Evolutionary conservation across 2,888 invertebrate species (phyloP), one percentile per base, ranked within the genome.

Genomic region (Mesochorus sp.): DNA sequence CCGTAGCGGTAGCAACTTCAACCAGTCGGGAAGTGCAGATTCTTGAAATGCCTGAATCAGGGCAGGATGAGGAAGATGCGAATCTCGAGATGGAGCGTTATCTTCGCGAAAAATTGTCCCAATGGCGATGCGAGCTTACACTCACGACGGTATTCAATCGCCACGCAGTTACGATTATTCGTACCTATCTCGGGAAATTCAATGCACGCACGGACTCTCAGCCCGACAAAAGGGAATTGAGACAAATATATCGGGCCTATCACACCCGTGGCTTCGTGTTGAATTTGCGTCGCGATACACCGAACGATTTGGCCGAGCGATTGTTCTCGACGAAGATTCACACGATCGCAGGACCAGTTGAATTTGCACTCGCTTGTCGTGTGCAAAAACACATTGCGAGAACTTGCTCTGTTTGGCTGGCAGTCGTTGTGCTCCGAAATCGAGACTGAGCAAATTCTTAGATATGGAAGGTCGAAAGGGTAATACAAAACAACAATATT

Each of bases 221-320:
- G 24, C 74, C 88, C 1, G 89, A 90, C 31, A 90, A 85, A 31
- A 88, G 85, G 39, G 85, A 88, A 44, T 74, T 91, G 24, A 85
- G 88, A 51, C 89, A 90, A 75, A 74, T 91, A 8, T 86, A 89
- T 62, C 84, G 90, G 72, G 87, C 87, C 2, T 91, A 91, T 81
- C 88, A 88, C 24, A 85, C 86, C 8, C 90, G 90, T 64, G 91
- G 91, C 1, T 91, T 89, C 51, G 74, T 91, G 12, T 62, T 90
- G 4, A 90, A 89, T 44, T 77, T 89, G 4, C 85, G 90, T 26
- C 85, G 87, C 28, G 80, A 82, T 1, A 81, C 81, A 24, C 31
- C 85, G 0, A 84, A 84, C 2, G 88, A 90, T 47, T 66, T 91
- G 10, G 70, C 85, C 2, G 85, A 85, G 64, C 85, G 86, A 57